phyloP scores from a whole-genome alignment of 2,113 vertebrate genomes.

The Neodontobutis hainanensis region DNA sequence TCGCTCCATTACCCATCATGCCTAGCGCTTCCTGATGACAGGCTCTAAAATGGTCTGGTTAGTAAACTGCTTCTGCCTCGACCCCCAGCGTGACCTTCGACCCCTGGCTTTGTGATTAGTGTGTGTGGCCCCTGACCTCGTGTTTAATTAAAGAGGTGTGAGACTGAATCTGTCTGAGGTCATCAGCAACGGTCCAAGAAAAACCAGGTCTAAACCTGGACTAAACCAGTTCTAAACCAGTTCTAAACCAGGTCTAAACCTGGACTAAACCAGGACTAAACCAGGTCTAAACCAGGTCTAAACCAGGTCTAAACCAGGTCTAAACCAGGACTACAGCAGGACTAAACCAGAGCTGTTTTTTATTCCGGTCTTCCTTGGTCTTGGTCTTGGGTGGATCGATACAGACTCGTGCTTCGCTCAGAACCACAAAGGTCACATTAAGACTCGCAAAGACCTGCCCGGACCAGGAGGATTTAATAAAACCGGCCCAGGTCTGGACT shows the following conservation, averaged over 20 bases:
- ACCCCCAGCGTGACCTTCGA: slow-evolving; percentile 63
- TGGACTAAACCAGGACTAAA: too few relatives aligned
- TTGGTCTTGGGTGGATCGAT: too few relatives aligned
- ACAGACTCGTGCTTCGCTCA: too few relatives aligned
- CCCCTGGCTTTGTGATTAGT: slow-evolving; percentile 70
- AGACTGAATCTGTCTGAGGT: slow-evolving; percentile 55
- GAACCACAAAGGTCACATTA: too few relatives aligned
- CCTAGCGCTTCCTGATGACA: slow-evolving; percentile 37
- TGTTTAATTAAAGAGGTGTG: slow-evolving; percentile 78
- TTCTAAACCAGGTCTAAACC: not conserved
- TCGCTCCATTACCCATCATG: slow-evolving; percentile 23
- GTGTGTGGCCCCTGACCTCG: slow-evolving; percentile 78
- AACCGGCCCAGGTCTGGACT: too few relatives aligned
- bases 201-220: not conserved
- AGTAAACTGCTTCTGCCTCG: slow-evolving; percentile 20
- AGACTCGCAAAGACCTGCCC: too few relatives aligned
- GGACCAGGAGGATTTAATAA: too few relatives aligned
- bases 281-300: too few relatives aligned
- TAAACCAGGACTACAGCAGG: too few relatives aligned
- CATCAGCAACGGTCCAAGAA: slow-evolving; percentile 42
- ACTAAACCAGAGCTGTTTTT: too few relatives aligned
- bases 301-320: too few relatives aligned
- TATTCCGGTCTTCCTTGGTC: too few relatives aligned
- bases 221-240: not conserved
- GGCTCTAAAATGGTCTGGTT: slow-evolving; percentile 65